Percentiles rank a stretch among this genome's conserved stretches.
These are phyloP conservation scores for Adelosebastes latens DNA, from an alignment of 2,797 vertebrate genomes.

Conservation along the genomic window DNA sequence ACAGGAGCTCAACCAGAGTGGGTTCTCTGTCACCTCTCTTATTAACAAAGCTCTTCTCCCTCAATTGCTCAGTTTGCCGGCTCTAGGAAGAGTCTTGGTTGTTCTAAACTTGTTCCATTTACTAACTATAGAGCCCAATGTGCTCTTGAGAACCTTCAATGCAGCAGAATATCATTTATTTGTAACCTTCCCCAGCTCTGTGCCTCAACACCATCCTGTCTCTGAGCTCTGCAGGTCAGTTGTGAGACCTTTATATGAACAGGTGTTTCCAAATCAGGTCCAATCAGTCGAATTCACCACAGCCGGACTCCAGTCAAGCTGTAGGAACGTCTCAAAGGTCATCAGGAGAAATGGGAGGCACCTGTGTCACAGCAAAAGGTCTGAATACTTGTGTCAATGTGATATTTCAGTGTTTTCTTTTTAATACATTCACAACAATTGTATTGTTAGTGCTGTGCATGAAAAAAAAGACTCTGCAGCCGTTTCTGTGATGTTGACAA, in stretches of 20 bases:
- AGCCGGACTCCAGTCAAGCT: not conserved
- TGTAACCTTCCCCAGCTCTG: not conserved
- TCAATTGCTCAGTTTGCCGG: not conserved
- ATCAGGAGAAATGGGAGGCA: not conserved
- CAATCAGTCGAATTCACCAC: not conserved
- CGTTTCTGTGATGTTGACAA: slow-evolving; percentile 78
- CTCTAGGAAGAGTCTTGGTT: not conserved
- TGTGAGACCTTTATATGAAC: not conserved
- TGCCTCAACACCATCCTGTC: not conserved
- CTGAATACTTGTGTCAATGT: not conserved
- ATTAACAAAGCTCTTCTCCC: not conserved
- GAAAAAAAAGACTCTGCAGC: slow-evolving; percentile 51
- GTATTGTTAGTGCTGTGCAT: not conserved
- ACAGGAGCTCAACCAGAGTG: not conserved
- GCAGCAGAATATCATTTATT: not conserved
- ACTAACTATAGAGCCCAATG: not conserved
- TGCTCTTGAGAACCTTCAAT: not conserved
- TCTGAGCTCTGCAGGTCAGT: not conserved
- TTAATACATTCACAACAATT: not conserved
- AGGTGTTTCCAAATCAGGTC: not conserved
- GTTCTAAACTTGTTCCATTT: not conserved
- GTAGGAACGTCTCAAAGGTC: accelerated
- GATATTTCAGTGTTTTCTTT: not conserved
- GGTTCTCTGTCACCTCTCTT: not conserved
- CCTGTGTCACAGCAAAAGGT: not conserved